phyloP scores from a whole-genome alignment of 1,140 invertebrate genomes.

The Drosophila littoralis region DNA sequence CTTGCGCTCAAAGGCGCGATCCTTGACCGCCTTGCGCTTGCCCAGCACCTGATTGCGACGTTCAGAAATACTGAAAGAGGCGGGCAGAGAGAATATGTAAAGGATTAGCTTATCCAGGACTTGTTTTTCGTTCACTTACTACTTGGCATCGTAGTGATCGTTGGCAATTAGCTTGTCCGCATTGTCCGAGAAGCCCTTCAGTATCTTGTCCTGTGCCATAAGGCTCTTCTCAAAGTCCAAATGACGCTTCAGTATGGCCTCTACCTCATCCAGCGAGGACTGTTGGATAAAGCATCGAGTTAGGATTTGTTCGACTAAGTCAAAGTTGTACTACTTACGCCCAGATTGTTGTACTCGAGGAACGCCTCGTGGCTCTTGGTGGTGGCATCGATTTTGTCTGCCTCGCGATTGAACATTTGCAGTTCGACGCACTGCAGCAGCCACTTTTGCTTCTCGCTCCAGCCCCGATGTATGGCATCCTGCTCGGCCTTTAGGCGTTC shows the following conservation, averaged over 20 bases:
- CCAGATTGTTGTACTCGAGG: conserved; percentile 94
- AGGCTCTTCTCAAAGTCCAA: conserved; percentile 97
- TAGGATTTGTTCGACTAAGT: too few species aligned
- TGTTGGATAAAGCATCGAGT: conserved; percentile 65
- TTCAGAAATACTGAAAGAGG: conserved; percentile 88
- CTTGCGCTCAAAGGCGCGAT: conserved; percentile 89
- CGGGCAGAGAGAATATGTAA: not conserved
- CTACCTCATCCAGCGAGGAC: conserved; percentile 97
- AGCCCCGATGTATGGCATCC: conserved; percentile 90
- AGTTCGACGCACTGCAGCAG: conserved; percentile 93
- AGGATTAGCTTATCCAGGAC: not conserved
- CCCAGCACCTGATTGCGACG: conserved; percentile 90
- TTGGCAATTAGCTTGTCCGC: conserved; percentile 93
- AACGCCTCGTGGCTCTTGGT: conserved; percentile 97
- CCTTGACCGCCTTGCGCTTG: conserved; percentile 90
- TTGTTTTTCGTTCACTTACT: conserved; percentile 86
- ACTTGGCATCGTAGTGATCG: conserved; percentile 93
- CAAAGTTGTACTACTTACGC: conserved; percentile 86
- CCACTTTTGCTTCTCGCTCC: conserved; percentile 93
- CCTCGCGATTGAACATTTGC: conserved; percentile 97
- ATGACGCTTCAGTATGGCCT: conserved; percentile 96
- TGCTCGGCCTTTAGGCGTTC: conserved; percentile 91
- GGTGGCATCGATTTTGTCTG: conserved; percentile 98
- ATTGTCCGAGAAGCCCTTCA: conserved; percentile 93
- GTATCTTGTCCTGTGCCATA: conserved; percentile 95